A percentile compares a stretch with the other conserved stretches of the same genome.
phyloP scores from a whole-genome alignment of 2,888 invertebrate species.

The Nebria salina region DNA sequence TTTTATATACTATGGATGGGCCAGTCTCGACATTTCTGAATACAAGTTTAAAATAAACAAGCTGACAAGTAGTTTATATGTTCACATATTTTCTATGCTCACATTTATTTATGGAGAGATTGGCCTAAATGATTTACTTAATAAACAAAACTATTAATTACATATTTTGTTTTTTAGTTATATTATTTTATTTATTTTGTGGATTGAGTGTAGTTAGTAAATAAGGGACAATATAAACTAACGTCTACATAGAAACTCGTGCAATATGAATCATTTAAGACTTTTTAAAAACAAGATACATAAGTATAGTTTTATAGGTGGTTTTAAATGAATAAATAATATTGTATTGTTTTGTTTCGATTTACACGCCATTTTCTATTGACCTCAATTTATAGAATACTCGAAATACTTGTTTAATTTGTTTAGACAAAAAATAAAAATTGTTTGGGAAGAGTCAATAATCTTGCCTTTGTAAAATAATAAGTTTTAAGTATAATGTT shows the following conservation, averaged over 20 bases:
- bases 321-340: not conserved
- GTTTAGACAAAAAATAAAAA: not conserved
- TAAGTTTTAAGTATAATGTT: not conserved
- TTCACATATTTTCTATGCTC: no score
- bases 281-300: no score
- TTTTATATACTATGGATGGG: not conserved
- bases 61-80: not conserved
- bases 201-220: not conserved
- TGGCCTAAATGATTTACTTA: not conserved
- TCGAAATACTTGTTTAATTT: not conserved
- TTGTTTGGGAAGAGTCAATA: not conserved
- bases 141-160: not conserved
- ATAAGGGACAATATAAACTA: not conserved
- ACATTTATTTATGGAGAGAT: not conserved
- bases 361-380: not conserved
- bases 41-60: not conserved
- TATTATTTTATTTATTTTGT: not conserved
- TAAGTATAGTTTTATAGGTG: no score
- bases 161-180: not conserved
- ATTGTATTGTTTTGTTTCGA: not conserved
- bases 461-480: not conserved
- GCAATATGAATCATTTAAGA: not conserved
- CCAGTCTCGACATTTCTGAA: not conserved
- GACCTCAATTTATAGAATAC: not conserved
- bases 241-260: not conserved